These are phyloP conservation scores for Pardalotus punctatus DNA, from an alignment of 2,113 vertebrate genomes.

Conservation along the genomic window DNA sequence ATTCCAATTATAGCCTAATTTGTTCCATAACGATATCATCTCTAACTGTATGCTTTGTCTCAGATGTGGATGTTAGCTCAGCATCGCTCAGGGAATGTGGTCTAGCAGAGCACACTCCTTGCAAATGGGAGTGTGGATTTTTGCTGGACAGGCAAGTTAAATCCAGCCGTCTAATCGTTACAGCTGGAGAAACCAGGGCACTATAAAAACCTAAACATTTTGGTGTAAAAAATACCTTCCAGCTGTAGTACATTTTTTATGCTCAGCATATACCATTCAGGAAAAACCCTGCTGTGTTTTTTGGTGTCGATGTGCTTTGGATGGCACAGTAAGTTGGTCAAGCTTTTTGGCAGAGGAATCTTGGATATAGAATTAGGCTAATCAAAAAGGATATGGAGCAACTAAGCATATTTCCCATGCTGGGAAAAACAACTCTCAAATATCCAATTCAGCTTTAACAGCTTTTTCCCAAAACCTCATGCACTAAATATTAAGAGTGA, in stretches of 20 bases:
- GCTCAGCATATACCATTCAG: background rate
- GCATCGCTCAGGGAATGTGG: background rate
- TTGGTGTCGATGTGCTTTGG: background rate
- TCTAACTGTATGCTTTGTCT: background rate
- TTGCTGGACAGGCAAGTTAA: background rate
- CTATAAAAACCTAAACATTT: background rate
- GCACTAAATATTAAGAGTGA: background rate
- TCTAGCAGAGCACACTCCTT: background rate
- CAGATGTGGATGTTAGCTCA: background rate
- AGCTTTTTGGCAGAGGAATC: background rate
- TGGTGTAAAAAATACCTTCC: background rate
- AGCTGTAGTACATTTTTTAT: background rate
- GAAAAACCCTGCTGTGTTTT: background rate
- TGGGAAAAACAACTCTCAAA: background rate
- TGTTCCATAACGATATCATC: background rate
- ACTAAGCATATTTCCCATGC: background rate
- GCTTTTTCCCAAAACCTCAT: conserved; percentile 22
- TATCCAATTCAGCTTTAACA: conserved; percentile 26
- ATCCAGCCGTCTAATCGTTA: background rate
- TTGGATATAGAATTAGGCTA: background rate
- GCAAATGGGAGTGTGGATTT: background rate
- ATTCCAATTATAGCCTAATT: background rate
- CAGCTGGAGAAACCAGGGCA: background rate
- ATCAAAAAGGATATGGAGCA: background rate
- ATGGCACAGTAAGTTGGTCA: background rate